Evolutionary conservation across 2,888 invertebrate genomes (phyloP), one percentile per base, ranked within the genome.

Genomic region (Heliconius aoede): DNA sequence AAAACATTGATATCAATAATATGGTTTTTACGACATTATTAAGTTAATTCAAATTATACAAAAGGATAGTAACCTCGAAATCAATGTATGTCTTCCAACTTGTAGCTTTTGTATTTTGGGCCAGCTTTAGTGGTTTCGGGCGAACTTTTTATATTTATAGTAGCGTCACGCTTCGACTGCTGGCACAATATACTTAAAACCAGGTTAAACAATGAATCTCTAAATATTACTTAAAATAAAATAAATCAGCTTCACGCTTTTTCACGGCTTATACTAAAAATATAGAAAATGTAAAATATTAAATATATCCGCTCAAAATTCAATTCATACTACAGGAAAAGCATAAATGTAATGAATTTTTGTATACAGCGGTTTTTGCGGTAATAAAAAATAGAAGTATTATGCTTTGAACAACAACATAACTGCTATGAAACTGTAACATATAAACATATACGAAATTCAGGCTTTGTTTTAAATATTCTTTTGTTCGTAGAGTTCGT

Each of bases 381-480:
- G 26, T n/a, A n/a, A n/a, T 69, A 51, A 46, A 51, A 68, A 51
- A 46, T 55, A 55, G 21, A 68, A 21, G 30, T 68, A 51, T n/a
- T 26, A 26, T 46, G 51, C n/a, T 51, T 68, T 68, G 68, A 32
- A n/a, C 40, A 68, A 68, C 18, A 68, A 51, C 26, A 26, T 68
- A 13, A 21, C 26, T 26, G 11, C 26, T 21, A 11, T 40, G 28
- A 24, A 28, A 46, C 69, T n/a, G 46, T 40, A 26, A 69, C 30
- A 69, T n/a, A 67, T 4, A 69, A 51, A 55, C 21, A 68, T 28
- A 18, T 51, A 51, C 28, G 4, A 55, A 51, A 55, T 28, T 26
- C 30, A 30, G 4, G 51, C 21, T n/a, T 30, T 69, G 30, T 69
- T 69, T 30, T 30, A 69, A 30, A 69, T 67, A 67, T 67, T 28